Percentiles rank a stretch among this genome's conserved stretches.
phyloP scores from a whole-genome alignment of 2,797 vertebrate genomes.

The Ceyx erithaca region DNA sequence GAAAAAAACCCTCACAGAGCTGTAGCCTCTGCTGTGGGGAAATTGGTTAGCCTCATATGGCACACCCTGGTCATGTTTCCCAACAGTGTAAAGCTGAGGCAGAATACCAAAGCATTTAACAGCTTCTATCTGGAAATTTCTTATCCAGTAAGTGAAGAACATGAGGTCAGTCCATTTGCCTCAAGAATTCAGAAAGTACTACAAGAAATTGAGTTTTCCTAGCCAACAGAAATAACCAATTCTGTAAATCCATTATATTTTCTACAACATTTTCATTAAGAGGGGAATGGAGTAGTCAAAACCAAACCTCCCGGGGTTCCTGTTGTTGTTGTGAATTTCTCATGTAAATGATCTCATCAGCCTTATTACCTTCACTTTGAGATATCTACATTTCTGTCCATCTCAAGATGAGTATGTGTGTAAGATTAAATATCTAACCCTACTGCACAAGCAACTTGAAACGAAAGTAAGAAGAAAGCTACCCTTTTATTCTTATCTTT shows the following conservation, averaged over 20 bases:
- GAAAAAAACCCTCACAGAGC: neutral
- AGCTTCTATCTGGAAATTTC: neutral
- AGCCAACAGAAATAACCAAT: neutral
- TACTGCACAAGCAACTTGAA: too few species aligned
- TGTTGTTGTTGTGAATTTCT: too few species aligned
- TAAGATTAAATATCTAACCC: too few species aligned
- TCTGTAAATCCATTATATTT: neutral
- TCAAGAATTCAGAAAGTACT: neutral
- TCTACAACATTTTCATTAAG: too few species aligned
- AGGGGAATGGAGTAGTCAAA: too few species aligned
- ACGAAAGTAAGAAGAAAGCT: too few species aligned
- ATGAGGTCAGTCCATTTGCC: neutral
- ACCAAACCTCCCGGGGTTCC: too few species aligned
- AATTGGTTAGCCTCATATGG: slow-evolving; percentile 9
- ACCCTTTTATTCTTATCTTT: too few species aligned
- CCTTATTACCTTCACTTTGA: too few species aligned
- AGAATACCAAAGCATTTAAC: neutral
- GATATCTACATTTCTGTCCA: too few species aligned
- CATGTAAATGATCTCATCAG: too few species aligned
- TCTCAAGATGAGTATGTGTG: too few species aligned
- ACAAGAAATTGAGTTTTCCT: neutral
- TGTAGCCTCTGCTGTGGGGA: neutral
- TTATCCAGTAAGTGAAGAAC: neutral
- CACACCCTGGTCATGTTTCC: neutral
- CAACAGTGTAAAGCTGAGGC: neutral